Base-by-base conservation (phyloP, 2,797 vertebrate species). In the Danio tinwini region DNA sequence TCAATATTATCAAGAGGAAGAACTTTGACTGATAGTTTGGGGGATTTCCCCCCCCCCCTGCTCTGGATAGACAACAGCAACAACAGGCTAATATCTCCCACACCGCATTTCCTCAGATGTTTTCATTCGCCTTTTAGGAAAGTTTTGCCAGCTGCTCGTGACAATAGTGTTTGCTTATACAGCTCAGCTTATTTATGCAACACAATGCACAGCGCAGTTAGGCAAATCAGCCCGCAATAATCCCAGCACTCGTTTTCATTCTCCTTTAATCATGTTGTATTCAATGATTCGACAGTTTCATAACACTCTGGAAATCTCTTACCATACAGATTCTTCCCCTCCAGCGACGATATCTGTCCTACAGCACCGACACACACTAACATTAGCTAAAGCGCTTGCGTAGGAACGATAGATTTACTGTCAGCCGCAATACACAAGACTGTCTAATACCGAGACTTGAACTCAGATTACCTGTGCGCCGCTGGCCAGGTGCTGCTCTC, bases 141-240 rank as follows among this genome's bases (percentile, higher is more conserved):
- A 52, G 17, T 64, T 53, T 64, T 52, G 37, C 56, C 44, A n/a
- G 42, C 47, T 69, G 16, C n/a, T 61, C 47, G 29, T 74, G 69
- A 40, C 55, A 71, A 8, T 37, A 19, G 21, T 37, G 21, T 50
- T 52, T 61, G 53, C 19, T 61, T 74, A 49, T 59, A 37, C 42
- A 61, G 42, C 19, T 49, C 19, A 47, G 61, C 19, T 47, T 13
- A 47, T 47, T 73, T 16, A 47, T 37, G 42, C 61, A 61, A 37
- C 55, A 49, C 55, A 74, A 74, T 59, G 37, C 44, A 61, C 53
- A 49, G 56, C 17, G 42, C 37, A n/a, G 71, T 73, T 29, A 29
- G 19, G 42, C 55, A 61, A 74, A 74, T 74, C 71, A 58, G 11
- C 14, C 42, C 74, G 71, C 42, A 74, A 74, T 56, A 74, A 74